Base-by-base conservation (phyloP, 2,797 vertebrate genomes). In the Chaenodraco wilsoni region DNA sequence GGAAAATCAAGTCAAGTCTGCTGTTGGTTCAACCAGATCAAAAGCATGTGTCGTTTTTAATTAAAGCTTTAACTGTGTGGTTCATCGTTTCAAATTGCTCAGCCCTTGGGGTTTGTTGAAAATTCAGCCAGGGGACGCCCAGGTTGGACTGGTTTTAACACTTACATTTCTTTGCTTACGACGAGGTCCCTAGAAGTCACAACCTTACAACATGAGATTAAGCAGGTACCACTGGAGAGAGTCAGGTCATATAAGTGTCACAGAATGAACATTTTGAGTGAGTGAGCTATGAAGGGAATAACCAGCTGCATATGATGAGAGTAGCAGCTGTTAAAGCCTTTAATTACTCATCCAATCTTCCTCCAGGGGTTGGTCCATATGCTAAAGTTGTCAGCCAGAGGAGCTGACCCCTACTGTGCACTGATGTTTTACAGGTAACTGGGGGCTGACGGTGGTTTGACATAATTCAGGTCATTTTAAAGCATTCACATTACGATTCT, bases 281-380 rank as follows among this genome's bases (percentile, higher is more conserved):
- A 80, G 46, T 68, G 75, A 81, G 83, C 82, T 79, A 78, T 78
- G 79, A 84, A 70, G 65, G 79, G 41, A 82, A 82, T 71, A 84
- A 89, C 71, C 81, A 87, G 75, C 81, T 83, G 79, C 62, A 74
- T 69, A 50, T 69, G 62, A 67, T 78, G 68, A 77, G 61, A 74
- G 61, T 10, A 86, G 69, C 89, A 92, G 87, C 79, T 89, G 90
- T 76, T 86, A 67, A 52, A 71, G 72, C 69, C 70, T 69, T 87
- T 72, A 81, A 81, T 88, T 84, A 78, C 80, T 87, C 73, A 82
- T 88, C 71, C 74, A 77, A 90, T 87, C 77, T 66, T 74, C 78
- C 89, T 82, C 83, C 49, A 63, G 83, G 82, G 87, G 62, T 63
- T 69, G 77, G 75, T 74, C 65, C 89, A 89, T 88, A 91, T 90